Conservation (phyloP, 2,113 vertebrate species). For the Bubo blakistoni region DNA sequence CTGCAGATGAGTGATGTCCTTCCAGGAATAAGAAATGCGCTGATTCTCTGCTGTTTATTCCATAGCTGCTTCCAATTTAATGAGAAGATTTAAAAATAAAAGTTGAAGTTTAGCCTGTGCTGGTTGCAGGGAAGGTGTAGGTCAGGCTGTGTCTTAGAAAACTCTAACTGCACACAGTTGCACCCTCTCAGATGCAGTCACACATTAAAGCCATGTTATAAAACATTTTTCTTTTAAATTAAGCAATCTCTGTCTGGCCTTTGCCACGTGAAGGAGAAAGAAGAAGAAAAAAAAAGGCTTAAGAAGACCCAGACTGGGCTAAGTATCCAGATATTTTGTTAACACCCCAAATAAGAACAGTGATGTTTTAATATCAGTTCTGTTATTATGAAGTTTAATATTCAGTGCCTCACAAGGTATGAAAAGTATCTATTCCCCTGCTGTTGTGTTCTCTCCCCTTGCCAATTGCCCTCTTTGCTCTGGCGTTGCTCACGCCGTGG, state of each 20-base stretch:
- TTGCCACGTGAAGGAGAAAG: not conserved
- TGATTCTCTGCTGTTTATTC: not conserved
- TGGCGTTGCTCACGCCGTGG: rapidly evolving
- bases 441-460: not conserved
- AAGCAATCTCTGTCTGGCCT: not conserved
- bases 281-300: not conserved
- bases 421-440: not conserved
- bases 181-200: not conserved
- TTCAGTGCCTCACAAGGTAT: too few species aligned
- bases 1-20: not conserved
- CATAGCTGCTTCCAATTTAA: not conserved
- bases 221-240: not conserved
- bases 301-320: too few species aligned
- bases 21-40: not conserved
- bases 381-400: not conserved
- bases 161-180: too few species aligned
- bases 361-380: not conserved
- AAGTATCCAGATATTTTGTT: not conserved
- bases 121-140: not conserved
- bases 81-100: not conserved
- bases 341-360: not conserved
- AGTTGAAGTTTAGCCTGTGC: not conserved
- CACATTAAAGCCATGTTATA: not conserved
- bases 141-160: not conserved
- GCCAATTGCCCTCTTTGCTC: not conserved